These are phyloP conservation scores for Kryptolebias marmoratus DNA, from an alignment of 2,113 vertebrate species.

Conservation along the genomic window DNA sequence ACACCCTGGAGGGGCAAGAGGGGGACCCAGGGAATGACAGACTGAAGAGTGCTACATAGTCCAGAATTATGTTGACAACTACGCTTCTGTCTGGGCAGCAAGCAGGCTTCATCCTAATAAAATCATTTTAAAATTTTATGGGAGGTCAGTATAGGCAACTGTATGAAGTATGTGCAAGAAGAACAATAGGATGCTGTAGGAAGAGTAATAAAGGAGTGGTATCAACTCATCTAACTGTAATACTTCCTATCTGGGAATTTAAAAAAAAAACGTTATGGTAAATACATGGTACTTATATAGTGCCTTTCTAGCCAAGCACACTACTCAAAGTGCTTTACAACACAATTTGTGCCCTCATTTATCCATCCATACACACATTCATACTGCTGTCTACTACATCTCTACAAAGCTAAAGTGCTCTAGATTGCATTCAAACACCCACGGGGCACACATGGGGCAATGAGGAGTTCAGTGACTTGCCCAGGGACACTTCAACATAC, in stretches of 20 bases:
- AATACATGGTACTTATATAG: background rate
- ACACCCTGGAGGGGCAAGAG: background rate
- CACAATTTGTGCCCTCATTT: too few relatives aligned
- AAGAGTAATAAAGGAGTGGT: background rate
- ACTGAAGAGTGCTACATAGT: constrained; percentile 76
- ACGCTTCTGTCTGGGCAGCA: constrained; percentile 65
- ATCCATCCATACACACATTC: too few relatives aligned
- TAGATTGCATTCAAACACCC: too few relatives aligned
- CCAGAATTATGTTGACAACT: constrained; percentile 76
- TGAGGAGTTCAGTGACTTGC: too few relatives aligned
- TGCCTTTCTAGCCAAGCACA: too few relatives aligned
- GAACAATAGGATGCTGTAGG: background rate
- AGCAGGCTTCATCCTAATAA: constrained; percentile 56
- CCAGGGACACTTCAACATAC: too few relatives aligned
- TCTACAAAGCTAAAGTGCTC: too few relatives aligned
- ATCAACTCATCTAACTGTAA: background rate
- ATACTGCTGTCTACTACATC: too few relatives aligned
- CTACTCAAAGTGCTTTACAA: too few relatives aligned
- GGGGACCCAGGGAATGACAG: constrained; percentile 39
- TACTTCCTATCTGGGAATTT: background rate
- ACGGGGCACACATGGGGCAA: too few relatives aligned
- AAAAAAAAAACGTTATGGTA: background rate
- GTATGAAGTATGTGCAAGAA: constrained; percentile 21
- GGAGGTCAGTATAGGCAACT: constrained; percentile 32
- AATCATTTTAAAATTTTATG: constrained; percentile 52